Evolutionary conservation across 1,140 invertebrate species (phyloP), one percentile per base, ranked within the genome.

Genomic region (Drosophila tani): DNA sequence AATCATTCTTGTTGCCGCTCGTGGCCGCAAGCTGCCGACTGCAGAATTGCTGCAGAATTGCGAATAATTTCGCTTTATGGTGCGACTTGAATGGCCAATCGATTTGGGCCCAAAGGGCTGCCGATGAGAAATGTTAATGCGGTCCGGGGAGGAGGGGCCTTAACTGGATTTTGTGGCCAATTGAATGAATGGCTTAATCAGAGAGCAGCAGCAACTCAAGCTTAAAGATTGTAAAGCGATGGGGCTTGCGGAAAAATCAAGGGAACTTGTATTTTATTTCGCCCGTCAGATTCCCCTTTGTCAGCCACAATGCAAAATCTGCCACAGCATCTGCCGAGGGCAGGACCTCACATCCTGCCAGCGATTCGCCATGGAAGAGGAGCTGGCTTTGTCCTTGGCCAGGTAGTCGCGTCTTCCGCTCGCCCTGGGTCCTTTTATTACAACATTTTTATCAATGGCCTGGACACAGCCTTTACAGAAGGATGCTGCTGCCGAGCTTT

Each of bases 301-400:
- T 73, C 46, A 24, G 69, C 15, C 41, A 69, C 75, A 78, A 78
- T 78, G 65, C 64, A 69, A 53, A 77, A 45, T 78, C 57, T 77
- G 55, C 21, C 45, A 63, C 40, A 46, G 66, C 75, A 79, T 63
- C 75, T 79, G 75, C 43, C 58, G 49, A 49, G 9, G 40, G 24
- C 35, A 60, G 51, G 43, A 79, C 79, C 84, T 77, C 49, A 76
- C 64, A 83, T 88, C 76, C 84, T 80, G 71, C 29, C 60, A 56
- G 21, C 56, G 67, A 86, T 87, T 65, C 51, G 76, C 75, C 83
- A 82, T 76, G 70, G 40, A 60, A 32, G 38, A 11, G 35, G 62
- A 65, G 66, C 70, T 73, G 84, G 49, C 83, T 77, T 88, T 86
- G 83, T 86, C 59, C 64, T 40, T 50, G 19, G 38, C 82, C 83